These are phyloP conservation scores for Creontiades dilutus DNA, from an alignment of 2,888 invertebrate species.

Conservation along the genomic window DNA sequence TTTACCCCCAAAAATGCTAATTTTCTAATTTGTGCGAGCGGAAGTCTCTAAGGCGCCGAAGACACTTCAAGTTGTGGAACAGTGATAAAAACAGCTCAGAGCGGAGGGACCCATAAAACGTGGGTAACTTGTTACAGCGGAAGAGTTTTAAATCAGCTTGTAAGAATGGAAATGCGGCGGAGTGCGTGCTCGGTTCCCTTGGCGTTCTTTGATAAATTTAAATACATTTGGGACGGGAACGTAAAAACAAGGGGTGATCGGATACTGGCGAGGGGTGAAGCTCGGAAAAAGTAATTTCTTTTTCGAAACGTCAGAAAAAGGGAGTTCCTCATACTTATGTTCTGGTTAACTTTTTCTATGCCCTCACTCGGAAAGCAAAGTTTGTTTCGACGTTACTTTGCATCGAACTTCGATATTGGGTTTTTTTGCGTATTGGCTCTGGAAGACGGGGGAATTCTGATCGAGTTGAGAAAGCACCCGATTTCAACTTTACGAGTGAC, in stretches of 20 bases:
- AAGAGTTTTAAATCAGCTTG: conserved; percentile 55
- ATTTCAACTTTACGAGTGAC: conserved; percentile 7
- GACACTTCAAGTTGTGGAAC: conserved; percentile 51
- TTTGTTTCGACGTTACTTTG: conserved; percentile 23
- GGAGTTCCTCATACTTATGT: conserved; percentile 53
- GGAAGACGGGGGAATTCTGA: conserved; percentile 1
- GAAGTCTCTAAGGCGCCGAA: not conserved
- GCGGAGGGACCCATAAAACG: conserved; percentile 37
- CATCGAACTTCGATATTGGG: conserved; percentile 27
- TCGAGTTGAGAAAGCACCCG: not conserved
- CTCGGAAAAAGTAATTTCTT: not conserved
- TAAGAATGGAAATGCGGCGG: conserved; percentile 52
- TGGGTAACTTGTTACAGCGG: conserved; percentile 42
- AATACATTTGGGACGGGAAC: conserved; percentile 18
- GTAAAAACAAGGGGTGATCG: conserved; percentile 3
- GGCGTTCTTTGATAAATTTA: conserved; percentile 44
- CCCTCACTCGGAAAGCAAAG: not conserved
- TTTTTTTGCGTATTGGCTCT: not conserved
- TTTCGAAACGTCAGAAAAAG: conserved; percentile 38
- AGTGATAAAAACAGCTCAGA: conserved; percentile 48
- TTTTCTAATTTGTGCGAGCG: conserved; percentile 53
- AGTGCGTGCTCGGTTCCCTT: conserved; percentile 12
- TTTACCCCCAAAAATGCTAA: conserved; percentile 42
- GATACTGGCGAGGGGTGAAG: not conserved
- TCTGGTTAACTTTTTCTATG: conserved; percentile 45